These are phyloP conservation scores for Apis laboriosa DNA, from an alignment of 1,140 invertebrate species.

Conservation along the genomic window DNA sequence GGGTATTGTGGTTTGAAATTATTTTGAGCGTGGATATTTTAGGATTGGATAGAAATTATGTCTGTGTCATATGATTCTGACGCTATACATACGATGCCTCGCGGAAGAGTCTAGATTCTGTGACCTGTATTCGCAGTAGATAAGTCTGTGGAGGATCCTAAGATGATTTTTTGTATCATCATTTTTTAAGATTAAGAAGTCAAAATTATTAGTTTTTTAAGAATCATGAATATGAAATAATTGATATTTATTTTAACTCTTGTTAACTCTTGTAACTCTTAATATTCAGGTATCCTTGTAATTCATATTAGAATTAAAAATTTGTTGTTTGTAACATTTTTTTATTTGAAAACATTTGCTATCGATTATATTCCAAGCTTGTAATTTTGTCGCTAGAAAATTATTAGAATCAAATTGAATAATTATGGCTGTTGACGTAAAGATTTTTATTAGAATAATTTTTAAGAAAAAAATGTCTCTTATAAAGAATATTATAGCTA, in stretches of 20 bases:
- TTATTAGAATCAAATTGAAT: no score
- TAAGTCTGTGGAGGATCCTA: background rate
- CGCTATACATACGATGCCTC: background rate
- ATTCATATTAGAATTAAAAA: no score
- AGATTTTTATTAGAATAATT: background rate
- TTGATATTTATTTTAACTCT: background rate
- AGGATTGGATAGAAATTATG: background rate
- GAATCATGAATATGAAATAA: background rate
- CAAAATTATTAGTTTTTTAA: background rate
- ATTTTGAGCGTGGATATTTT: background rate
- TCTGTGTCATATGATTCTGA: background rate
- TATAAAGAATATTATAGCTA: slow-evolving; percentile 7
- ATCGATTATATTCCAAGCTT: no score
- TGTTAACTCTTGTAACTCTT: no score
- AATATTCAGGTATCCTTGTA: no score
- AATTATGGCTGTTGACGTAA: no score
- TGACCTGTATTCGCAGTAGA: background rate
- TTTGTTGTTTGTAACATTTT: no score
- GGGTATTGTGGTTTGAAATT: no score
- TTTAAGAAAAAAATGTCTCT: background rate
- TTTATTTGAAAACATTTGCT: background rate
- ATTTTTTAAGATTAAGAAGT: background rate
- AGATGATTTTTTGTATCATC: background rate
- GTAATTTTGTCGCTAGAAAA: background rate
- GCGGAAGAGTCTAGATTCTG: background rate